Conservation (phyloP, 2,113 vertebrate species). For the Merops nubicus region DNA sequence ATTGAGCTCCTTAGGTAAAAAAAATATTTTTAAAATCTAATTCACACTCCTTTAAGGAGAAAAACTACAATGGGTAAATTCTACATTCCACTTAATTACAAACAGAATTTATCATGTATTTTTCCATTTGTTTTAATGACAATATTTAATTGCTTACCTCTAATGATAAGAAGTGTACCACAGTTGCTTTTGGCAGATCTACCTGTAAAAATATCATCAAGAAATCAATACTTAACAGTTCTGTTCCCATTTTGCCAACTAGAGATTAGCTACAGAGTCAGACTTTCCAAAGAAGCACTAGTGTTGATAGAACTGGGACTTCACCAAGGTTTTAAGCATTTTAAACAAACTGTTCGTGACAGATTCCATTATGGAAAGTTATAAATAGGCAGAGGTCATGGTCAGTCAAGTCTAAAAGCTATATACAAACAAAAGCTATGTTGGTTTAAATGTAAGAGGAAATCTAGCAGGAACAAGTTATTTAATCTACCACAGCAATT, state of each 20-base stretch:
- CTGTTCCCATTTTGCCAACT: not conserved
- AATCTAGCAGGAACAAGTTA: not conserved
- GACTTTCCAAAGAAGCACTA: not conserved
- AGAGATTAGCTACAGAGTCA: not conserved
- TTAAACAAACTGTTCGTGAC: not conserved
- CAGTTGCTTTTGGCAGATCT: constrained; percentile 92
- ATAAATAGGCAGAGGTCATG: not conserved
- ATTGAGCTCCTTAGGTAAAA: not conserved
- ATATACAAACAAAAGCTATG: not conserved
- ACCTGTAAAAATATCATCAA: constrained; percentile 80
- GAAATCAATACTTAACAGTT: not conserved
- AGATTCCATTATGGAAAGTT: not conserved
- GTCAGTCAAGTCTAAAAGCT: not conserved
- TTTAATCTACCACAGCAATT: not conserved
- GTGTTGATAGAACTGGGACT: not conserved
- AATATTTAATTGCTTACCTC: constrained; percentile 81
- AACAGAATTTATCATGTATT: not conserved
- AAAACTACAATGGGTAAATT: not conserved
- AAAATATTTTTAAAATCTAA: not conserved
- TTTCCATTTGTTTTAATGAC: not conserved
- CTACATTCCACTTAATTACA: not conserved
- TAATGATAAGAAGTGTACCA: constrained; percentile 91
- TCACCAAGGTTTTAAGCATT: not conserved
- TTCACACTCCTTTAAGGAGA: not conserved
- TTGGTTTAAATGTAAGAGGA: not conserved